Evolutionary conservation across 2,888 invertebrate species (phyloP), one percentile per base, ranked within the genome.

Genomic region (Agonopterix alstromeriana): DNA sequence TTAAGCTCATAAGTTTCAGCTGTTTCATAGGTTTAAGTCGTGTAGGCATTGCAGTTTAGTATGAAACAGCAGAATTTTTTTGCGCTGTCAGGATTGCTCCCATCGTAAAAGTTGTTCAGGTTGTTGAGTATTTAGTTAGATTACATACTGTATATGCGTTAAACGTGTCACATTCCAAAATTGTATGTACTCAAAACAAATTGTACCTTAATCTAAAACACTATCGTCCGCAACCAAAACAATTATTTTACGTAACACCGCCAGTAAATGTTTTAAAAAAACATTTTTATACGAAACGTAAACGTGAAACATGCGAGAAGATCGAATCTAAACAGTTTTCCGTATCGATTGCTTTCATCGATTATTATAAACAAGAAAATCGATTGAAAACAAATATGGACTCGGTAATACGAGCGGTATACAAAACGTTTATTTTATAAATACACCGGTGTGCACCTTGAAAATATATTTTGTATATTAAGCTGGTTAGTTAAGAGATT

Each of bases 291-390:
- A 62, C 63, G 56, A 56, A 74, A 77, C 70, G 75, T 81, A 82
- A 81, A 79, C 81, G 73, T 55, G 56, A 63, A 67, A 64, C 65
- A 67, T 63, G 60, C 75, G 75, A 75, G 75, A 74, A 64, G 57
- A 64, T 44, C 44, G 46, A 65, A 62, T 52, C 60, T 59, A 69
- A 69, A 67, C 65, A 64, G 52, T 53, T 42, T 42, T 53, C 51
- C 55, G 43, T 53, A 50, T 54, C 54, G 54, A 53, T 51, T 49
- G 60, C 50, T 56, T 53, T 63, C 68, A 67, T 52, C 54, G 58
- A 68, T 68, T 78, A 72, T 70, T 75, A 73, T 80, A 80, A 82
- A 79, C 81, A 82, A 62, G 58, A 70, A 77, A 83, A 82, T 77
- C 73, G 71, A 80, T 79, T 78, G 72, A 73, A 72, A 76, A 78